Base-by-base conservation (phyloP, 1,140 invertebrate genomes). In the Leptoteleia sp. region DNA sequence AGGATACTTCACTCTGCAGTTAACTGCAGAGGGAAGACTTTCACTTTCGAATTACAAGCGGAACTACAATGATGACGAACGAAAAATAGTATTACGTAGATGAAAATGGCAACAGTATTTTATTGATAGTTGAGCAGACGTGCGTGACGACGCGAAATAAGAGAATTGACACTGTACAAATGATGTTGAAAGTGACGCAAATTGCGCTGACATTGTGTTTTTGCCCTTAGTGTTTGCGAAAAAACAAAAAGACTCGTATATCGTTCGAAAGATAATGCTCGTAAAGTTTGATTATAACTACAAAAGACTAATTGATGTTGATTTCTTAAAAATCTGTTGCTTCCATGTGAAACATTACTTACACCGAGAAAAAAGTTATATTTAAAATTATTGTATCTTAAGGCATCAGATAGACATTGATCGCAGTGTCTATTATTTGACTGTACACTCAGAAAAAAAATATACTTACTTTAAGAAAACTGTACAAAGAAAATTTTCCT, bases 41-140 rank as follows among this genome's bases (percentile, higher is more conserved):
- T 77, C 75, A 70, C 65, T 70, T 77, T 77, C 52, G 33, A 64
- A 65, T 65, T 31, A 59, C 43, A 77, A 71, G 75, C 75, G 64
- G 52, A 77, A 77, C 50, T 77, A 71, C 43, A 42, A 77, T 48
- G 65, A 65, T 70, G 75, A 77, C 59, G 42, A 13, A 42, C 19
- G 75, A 77, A 77, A 77, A 70, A 71, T 71, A 22, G 35, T 61
- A 64, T 76, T 70, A 77, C 59, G 61, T 72, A 35, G 54, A 78
- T 42, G 61, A n/a, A 61, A 45, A 67, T 89, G 64, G 71, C 68
- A 81, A 76, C 68, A 70, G 47, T 59, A 54, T 80, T 82, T 82
- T 79, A 82, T 82, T 81, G 65, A 70, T 76, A 76, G 65, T 77
- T 67, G 67, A 78, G 75, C 67, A 72, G 61, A 78, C 70, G 52